These are phyloP conservation scores for Saccopteryx leptura DNA, from an alignment of 2,113 vertebrate species.

Conservation along the genomic window DNA sequence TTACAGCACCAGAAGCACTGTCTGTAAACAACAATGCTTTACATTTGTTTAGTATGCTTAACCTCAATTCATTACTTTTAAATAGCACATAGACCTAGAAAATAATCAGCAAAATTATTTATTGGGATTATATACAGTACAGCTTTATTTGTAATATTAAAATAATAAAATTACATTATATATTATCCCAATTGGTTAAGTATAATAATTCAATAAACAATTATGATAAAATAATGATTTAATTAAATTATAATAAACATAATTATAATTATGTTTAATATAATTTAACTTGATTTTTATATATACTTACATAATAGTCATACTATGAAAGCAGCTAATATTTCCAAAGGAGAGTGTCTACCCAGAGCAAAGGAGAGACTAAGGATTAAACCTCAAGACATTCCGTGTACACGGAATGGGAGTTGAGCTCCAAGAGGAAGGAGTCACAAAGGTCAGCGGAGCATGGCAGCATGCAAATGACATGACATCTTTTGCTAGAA, in stretches of 20 bases:
- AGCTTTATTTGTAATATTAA: neutral
- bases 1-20: neutral
- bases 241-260: neutral
- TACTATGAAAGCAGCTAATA: neutral
- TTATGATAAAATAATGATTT: neutral
- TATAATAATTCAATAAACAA: neutral
- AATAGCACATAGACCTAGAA: neutral
- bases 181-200: neutral
- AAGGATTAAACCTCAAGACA: neutral
- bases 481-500: neutral
- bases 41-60: neutral
- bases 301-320: neutral
- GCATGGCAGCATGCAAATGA: neutral
- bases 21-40: neutral
- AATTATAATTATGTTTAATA: neutral
- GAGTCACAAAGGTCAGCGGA: too few species aligned
- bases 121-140: neutral
- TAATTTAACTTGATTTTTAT: neutral
- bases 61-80: neutral
- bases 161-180: neutral
- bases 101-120: conserved; percentile 23
- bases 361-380: neutral
- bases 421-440: neutral
- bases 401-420: neutral
- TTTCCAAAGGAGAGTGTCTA: neutral